Conservation (phyloP, 2,888 invertebrate species). For the Spilosoma lubricipeda region DNA sequence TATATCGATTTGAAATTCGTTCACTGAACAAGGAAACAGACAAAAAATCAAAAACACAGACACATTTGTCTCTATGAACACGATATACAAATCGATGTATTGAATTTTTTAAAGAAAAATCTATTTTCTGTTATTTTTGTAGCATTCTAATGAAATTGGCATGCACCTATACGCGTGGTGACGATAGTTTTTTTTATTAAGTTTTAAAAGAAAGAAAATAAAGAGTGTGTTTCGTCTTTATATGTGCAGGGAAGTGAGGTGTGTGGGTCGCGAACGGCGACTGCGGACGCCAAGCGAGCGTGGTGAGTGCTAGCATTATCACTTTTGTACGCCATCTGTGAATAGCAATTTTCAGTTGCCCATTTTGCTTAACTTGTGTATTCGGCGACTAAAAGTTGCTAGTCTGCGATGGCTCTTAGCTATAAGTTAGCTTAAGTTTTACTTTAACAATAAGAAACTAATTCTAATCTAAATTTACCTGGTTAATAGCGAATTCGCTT, state of each 20-base stretch:
- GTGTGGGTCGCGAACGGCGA: slow-evolving; percentile 54
- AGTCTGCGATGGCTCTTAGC: slow-evolving; percentile 13
- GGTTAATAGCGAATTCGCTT: neutral
- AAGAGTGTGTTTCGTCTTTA: slow-evolving; percentile 86
- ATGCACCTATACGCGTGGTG: slow-evolving; percentile 78
- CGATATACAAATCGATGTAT: slow-evolving; percentile 50
- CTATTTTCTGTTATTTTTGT: slow-evolving; percentile 72
- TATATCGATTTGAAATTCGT: slow-evolving; percentile 57
- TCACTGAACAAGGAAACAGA: slow-evolving; percentile 57
- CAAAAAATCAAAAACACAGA: slow-evolving; percentile 56
- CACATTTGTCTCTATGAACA: slow-evolving; percentile 51
- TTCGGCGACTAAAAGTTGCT: slow-evolving; percentile 19
- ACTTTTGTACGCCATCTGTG: slow-evolving; percentile 23
- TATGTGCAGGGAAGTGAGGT: slow-evolving; percentile 83
- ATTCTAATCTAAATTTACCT: neutral
- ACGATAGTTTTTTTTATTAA: slow-evolving; percentile 43
- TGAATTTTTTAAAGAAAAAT: slow-evolving; percentile 50
- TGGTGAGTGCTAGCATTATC: slow-evolving; percentile 60
- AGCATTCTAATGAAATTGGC: slow-evolving; percentile 80
- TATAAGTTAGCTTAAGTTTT: neutral
- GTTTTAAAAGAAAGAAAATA: slow-evolving; percentile 60
- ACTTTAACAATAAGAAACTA: neutral
- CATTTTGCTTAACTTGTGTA: neutral
- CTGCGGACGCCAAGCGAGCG: slow-evolving; percentile 39
- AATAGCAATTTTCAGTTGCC: slow-evolving; percentile 8